A percentile compares a stretch with the other conserved stretches of the same genome.
phyloP scores from a whole-genome alignment of 2,113 vertebrate genomes.

The Tetrao urogallus region DNA sequence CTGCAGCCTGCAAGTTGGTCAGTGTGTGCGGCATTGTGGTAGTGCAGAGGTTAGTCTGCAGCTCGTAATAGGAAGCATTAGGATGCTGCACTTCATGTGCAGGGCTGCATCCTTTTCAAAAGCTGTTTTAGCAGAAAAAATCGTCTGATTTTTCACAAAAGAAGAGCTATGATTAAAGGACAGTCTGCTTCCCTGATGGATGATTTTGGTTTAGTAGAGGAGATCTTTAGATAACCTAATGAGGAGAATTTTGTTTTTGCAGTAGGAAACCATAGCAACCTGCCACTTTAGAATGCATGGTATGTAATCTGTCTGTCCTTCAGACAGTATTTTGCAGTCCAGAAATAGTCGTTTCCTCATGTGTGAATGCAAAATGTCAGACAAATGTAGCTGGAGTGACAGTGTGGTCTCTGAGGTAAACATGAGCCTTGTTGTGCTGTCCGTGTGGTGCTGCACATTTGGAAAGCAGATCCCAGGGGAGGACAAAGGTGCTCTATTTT shows the following conservation, averaged over 20 bases:
- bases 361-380: constrained; percentile 67
- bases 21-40: background rate
- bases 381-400: constrained; percentile 16
- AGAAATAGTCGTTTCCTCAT: constrained; percentile 71
- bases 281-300: constrained; percentile 59
- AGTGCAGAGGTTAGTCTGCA: background rate
- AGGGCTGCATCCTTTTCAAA: background rate
- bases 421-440: background rate
- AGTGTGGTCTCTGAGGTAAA: constrained; percentile 18
- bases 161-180: constrained; percentile 37
- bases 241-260: constrained; percentile 60
- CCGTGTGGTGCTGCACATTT: background rate
- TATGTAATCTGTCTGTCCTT: constrained; percentile 75
- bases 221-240: constrained; percentile 59
- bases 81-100: background rate
- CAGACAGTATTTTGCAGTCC: constrained; percentile 66
- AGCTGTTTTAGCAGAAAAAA: constrained; percentile 14
- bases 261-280: constrained; percentile 80
- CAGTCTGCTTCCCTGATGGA: constrained; percentile 8
- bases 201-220: constrained; percentile 19
- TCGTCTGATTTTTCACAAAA: background rate
- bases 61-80: background rate
- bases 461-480: background rate
- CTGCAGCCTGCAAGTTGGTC: background rate
- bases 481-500: background rate